phyloP scores from a whole-genome alignment of 2,797 vertebrate species.

The Gambelia wislizenii region DNA sequence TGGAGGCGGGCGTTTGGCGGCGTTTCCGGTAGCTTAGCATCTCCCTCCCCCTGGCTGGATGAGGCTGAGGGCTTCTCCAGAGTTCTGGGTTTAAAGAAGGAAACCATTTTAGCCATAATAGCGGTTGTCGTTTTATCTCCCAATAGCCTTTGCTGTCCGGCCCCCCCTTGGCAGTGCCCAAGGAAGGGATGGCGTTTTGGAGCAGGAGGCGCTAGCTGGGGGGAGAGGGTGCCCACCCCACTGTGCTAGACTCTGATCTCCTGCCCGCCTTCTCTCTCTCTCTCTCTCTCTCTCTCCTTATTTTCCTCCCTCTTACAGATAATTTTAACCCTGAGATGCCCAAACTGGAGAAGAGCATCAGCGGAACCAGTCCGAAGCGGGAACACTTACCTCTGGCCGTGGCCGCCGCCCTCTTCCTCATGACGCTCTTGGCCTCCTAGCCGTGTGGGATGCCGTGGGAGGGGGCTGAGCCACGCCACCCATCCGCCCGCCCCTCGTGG shows the following conservation, averaged over 20 bases:
- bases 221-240: constrained; percentile 36
- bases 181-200: neutral
- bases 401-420: constrained; percentile 87
- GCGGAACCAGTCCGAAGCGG: constrained; percentile 93
- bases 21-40: neutral
- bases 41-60: constrained; percentile 30
- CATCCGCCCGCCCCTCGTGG: neutral
- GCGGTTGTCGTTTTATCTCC: neutral
- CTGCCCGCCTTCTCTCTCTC: neutral
- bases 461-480: neutral
- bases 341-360: constrained; percentile 96
- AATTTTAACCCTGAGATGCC: constrained; percentile 91
- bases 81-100: neutral
- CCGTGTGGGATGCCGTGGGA: constrained; percentile 66
- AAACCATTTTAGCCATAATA: neutral
- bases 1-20: too few relatives aligned
- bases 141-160: neutral
- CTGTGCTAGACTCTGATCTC: neutral
- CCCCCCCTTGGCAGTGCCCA: neutral
- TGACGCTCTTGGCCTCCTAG: constrained; percentile 91
- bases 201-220: constrained; percentile 29
- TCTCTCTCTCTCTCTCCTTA: neutral
- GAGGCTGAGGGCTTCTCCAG: neutral
- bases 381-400: constrained; percentile 92
- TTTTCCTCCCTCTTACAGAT: constrained; percentile 76